Evolutionary conservation across 2,797 vertebrate genomes (phyloP).

Genomic region (Dicrostonyx torquatus): DNA sequence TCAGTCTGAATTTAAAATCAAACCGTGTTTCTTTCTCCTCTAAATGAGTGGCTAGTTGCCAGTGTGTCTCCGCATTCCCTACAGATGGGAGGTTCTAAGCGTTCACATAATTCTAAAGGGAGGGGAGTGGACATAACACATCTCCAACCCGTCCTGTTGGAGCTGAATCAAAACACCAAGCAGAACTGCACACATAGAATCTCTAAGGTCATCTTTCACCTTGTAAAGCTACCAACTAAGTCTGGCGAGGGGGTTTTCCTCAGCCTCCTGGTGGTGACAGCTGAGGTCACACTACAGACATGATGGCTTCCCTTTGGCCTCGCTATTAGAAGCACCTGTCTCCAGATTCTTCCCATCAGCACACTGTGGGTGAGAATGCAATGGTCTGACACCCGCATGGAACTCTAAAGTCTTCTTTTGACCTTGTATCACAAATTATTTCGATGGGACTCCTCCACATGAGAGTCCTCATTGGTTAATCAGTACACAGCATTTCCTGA

Average conservation of each 20-base stretch:
- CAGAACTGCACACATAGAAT: not conserved
- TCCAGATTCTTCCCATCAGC: not conserved
- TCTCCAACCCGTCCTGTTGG: not conserved
- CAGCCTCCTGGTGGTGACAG: not conserved
- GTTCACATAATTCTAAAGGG: not conserved
- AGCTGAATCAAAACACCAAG: not conserved
- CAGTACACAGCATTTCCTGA: not conserved
- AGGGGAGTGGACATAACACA: not conserved
- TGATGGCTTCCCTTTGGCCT: not conserved
- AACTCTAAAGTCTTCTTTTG: constrained; percentile 34
- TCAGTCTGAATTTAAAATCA: constrained; percentile 56
- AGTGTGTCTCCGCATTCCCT: constrained; percentile 5
- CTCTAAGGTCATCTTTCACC: not conserved
- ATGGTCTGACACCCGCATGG: not conserved
- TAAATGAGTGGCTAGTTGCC: not conserved
- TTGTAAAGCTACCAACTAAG: not conserved
- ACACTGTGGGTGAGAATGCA: not conserved
- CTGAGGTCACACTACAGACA: not conserved
- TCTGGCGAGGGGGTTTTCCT: not conserved
- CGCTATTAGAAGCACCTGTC: not conserved
- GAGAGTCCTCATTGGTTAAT: not conserved
- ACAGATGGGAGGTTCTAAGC: constrained; percentile 5
- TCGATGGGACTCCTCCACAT: not conserved
- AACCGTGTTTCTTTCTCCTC: not conserved
- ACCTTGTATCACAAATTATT: constrained; percentile 24